phyloP scores from a whole-genome alignment of 2,113 vertebrate species.

The Panthera tigris region DNA sequence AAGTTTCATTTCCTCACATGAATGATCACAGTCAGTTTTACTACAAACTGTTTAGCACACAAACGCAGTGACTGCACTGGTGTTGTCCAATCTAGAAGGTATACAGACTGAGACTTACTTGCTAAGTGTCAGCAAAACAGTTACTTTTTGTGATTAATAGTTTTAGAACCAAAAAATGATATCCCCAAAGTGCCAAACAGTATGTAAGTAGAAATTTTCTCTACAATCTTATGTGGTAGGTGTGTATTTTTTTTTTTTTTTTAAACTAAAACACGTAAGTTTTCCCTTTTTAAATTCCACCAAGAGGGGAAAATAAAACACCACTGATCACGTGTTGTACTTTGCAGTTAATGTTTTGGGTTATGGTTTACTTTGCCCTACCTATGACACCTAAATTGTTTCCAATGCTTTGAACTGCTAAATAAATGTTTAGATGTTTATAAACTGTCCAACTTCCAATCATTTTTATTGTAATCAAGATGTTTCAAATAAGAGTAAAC shows the following conservation, averaged over 20 bases:
- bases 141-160: constrained; percentile 33
- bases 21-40: constrained; percentile 41
- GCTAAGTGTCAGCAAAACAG: not conserved
- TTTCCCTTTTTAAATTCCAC: constrained; percentile 34
- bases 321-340: not conserved
- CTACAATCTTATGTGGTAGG: not conserved
- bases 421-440: constrained; percentile 18
- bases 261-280: not conserved
- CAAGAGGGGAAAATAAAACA: constrained; percentile 23
- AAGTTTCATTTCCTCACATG: not conserved
- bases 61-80: not conserved
- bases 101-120: not conserved
- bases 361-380: not conserved
- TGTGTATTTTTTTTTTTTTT: not conserved
- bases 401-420: not conserved
- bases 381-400: not conserved
- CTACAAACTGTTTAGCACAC: not conserved
- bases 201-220: not conserved
- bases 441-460: not conserved
- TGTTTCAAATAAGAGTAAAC: constrained; percentile 18
- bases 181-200: not conserved
- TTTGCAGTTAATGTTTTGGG: not conserved
- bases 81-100: not conserved
- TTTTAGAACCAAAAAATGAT: constrained; percentile 61
- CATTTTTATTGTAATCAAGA: constrained; percentile 1